Evolutionary conservation across 1,140 invertebrate genomes (phyloP).

Genomic region (Oryctes rhinoceros): DNA sequence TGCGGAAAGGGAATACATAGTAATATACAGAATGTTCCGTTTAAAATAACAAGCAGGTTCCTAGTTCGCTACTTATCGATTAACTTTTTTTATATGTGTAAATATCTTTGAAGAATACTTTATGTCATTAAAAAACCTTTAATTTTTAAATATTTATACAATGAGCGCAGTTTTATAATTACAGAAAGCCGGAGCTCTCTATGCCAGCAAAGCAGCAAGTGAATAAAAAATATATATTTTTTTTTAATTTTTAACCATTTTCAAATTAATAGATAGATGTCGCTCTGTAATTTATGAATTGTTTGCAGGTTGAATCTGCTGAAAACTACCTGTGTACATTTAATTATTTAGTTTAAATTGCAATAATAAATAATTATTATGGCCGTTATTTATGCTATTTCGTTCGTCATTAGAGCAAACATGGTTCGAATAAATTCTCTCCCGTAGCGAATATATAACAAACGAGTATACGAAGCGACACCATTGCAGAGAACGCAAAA

Average conservation of each 20-base stretch:
- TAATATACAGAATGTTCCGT: too few species aligned
- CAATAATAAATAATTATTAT: conserved; percentile 39
- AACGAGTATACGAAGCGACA: neutral
- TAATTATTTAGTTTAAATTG: conserved; percentile 40
- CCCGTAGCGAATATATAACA: neutral
- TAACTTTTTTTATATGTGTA: too few species aligned
- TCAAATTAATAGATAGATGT: neutral
- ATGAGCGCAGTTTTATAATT: too few species aligned
- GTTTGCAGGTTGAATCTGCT: neutral
- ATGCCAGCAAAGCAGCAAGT: too few species aligned
- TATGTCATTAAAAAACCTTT: too few species aligned
- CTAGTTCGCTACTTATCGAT: too few species aligned
- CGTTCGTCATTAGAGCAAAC: neutral
- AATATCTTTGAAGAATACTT: too few species aligned
- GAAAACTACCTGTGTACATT: conserved; percentile 27
- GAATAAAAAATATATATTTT: neutral
- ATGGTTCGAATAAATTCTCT: neutral
- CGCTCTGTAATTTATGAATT: neutral
- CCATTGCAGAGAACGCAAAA: neutral
- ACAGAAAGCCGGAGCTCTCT: too few species aligned
- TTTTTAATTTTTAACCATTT: neutral
- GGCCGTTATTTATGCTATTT: conserved; percentile 32
- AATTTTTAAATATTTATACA: too few species aligned
- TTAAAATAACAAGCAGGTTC: too few species aligned
- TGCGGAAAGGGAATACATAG: too few species aligned